Conservation (phyloP, 64 coral and sea anemone species). For the Actinia equina region DNA sequence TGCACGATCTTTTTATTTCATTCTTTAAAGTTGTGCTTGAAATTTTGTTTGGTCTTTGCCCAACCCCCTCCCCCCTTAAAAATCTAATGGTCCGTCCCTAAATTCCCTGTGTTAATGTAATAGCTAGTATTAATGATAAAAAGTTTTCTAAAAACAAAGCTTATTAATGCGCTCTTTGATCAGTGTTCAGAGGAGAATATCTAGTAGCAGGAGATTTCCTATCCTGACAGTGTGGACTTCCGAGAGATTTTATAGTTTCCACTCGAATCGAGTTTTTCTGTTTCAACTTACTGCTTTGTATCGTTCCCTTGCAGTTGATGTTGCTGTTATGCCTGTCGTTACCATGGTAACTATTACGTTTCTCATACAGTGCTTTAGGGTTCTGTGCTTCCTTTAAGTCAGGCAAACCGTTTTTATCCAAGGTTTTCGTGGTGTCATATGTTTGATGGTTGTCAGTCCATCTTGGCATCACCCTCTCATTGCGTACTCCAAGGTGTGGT, state of each 20-base stretch:
- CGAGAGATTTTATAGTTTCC: not conserved
- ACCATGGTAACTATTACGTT: not conserved
- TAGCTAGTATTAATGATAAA: not conserved
- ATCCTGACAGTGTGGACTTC: not conserved
- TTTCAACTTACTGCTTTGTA: conserved; percentile 3
- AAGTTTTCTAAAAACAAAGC: not conserved
- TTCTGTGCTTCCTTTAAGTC: not conserved
- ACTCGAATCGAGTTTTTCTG: not conserved
- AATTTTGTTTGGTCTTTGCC: too few species aligned
- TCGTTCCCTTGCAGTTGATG: not conserved
- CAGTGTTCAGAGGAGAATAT: not conserved
- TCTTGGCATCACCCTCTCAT: not conserved
- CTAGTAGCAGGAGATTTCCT: not conserved
- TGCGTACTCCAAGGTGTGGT: not conserved
- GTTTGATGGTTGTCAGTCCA: not conserved
- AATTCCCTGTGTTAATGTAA: not conserved
- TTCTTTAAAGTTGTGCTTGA: too few species aligned
- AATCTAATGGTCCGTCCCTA: too few species aligned
- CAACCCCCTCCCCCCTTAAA: too few species aligned
- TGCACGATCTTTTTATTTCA: too few species aligned
- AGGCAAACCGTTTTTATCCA: not conserved
- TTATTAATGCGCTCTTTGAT: not conserved
- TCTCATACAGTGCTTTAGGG: not conserved
- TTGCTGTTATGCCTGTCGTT: not conserved
- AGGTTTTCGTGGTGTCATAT: not conserved